Conservation (phyloP, 2,113 vertebrate species). For the Callipepla californica region DNA sequence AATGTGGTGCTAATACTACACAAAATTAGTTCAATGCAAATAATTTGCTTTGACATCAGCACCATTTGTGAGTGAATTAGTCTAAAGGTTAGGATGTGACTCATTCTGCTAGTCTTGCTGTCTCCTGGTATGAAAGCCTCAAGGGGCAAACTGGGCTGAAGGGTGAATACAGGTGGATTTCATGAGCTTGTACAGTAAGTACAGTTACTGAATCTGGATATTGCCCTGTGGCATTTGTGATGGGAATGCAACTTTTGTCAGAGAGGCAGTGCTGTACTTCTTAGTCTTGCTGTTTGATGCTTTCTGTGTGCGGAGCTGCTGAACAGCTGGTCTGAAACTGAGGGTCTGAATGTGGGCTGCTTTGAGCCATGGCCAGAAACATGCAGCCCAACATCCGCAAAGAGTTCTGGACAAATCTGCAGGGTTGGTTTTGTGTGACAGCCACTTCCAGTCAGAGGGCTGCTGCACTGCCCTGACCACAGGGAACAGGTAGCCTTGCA, state of each 20-base stretch:
- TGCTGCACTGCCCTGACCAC: neutral
- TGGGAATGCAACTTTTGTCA: neutral
- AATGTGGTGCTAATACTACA: neutral
- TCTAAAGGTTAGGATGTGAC: neutral
- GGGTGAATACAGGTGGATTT: neutral
- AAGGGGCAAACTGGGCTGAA: neutral
- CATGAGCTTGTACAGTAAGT: neutral
- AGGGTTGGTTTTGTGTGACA: neutral
- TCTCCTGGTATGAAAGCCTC: neutral
- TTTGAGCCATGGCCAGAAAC: neutral
- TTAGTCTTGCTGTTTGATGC: neutral
- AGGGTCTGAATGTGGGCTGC: neutral
- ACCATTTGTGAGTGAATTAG: neutral
- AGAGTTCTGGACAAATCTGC: neutral
- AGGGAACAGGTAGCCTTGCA: neutral
- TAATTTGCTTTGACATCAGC: neutral
- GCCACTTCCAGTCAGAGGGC: rapidly evolving
- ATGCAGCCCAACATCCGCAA: rapidly evolving
- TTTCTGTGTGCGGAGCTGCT: neutral
- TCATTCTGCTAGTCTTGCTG: neutral
- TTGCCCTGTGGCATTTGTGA: neutral
- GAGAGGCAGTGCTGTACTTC: rapidly evolving
- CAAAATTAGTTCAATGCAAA: neutral
- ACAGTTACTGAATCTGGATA: neutral
- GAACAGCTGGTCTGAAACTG: neutral